phyloP scores from a whole-genome alignment of 2,888 invertebrate genomes.

The Beris morrisii region DNA sequence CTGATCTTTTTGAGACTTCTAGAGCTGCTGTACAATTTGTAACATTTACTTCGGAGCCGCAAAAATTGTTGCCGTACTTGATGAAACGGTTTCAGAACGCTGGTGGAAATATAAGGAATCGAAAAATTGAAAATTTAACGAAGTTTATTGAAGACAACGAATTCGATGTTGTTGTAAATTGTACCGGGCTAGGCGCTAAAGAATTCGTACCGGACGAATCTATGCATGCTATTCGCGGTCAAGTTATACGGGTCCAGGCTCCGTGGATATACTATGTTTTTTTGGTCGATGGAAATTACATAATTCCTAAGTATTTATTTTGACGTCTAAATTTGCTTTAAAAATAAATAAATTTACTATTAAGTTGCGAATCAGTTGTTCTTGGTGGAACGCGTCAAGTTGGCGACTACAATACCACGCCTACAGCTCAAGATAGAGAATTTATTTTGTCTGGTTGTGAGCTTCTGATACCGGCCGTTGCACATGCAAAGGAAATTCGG shows the following conservation, averaged over 20 bases:
- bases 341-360: too few species aligned
- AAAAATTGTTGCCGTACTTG: constrained; percentile 67
- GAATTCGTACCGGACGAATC: constrained; percentile 64
- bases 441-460: constrained; percentile 67
- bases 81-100: constrained; percentile 62
- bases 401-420: constrained; percentile 61
- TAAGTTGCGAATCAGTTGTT: constrained; percentile 64
- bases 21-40: constrained; percentile 67
- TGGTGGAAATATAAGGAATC: constrained; percentile 62
- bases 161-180: constrained; percentile 77
- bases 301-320: constrained; percentile 72
- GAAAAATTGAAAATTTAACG: constrained; percentile 60
- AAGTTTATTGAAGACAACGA: constrained; percentile 52
- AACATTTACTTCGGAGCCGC: constrained; percentile 69
- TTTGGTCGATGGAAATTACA: constrained; percentile 66
- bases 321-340: too few species aligned
- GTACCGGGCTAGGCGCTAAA: constrained; percentile 71
- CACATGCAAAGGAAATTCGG: constrained; percentile 59
- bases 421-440: constrained; percentile 61
- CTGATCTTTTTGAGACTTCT: constrained; percentile 9
- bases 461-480: constrained; percentile 63
- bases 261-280: constrained; percentile 66
- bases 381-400: constrained; percentile 78
- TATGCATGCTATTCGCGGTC: constrained; percentile 73
- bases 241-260: constrained; percentile 69